Percentiles rank a stretch among this genome's conserved stretches.
Conservation (phyloP, 2,888 invertebrate species). For the Acronicta psi region DNA sequence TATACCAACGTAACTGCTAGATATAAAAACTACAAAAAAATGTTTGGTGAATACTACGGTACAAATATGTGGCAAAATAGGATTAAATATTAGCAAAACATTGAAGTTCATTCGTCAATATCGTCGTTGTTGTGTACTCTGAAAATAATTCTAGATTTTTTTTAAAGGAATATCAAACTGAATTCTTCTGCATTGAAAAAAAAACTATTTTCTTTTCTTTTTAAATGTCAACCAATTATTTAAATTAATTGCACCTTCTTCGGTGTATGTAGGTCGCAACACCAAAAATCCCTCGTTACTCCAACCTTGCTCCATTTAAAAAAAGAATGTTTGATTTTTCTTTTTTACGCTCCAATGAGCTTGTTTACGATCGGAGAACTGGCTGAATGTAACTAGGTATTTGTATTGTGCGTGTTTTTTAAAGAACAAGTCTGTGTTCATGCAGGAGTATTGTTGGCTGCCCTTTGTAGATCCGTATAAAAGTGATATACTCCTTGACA, state of each 20-base stretch:
- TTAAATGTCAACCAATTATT: slow-evolving; percentile 17
- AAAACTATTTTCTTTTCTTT: too few relatives aligned
- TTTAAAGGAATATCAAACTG: too few relatives aligned
- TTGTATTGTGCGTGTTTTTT: slow-evolving; percentile 9
- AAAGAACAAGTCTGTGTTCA: too few relatives aligned
- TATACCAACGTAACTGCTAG: background rate
- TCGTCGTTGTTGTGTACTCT: too few relatives aligned
- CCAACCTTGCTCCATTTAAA: slow-evolving; percentile 53
- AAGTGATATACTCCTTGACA: too few relatives aligned
- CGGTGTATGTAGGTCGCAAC: slow-evolving; percentile 23
- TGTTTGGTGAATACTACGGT: background rate
- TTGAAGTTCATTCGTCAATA: background rate
- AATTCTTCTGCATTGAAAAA: too few relatives aligned
- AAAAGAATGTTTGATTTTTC: slow-evolving; percentile 36
- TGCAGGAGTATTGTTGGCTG: too few relatives aligned
- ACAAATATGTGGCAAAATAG: background rate
- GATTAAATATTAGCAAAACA: background rate
- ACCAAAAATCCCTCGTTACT: slow-evolving; percentile 23
- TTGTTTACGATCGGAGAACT: slow-evolving; percentile 47
- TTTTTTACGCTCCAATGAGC: slow-evolving; percentile 33
- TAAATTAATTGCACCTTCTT: slow-evolving; percentile 22
- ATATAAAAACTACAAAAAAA: background rate
- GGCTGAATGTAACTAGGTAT: slow-evolving; percentile 32
- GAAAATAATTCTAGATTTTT: too few relatives aligned
- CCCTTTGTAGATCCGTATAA: too few relatives aligned